These are phyloP conservation scores for Aptenodytes forsteri DNA, from an alignment of 2,113 vertebrate species.

Conservation along the genomic window DNA sequence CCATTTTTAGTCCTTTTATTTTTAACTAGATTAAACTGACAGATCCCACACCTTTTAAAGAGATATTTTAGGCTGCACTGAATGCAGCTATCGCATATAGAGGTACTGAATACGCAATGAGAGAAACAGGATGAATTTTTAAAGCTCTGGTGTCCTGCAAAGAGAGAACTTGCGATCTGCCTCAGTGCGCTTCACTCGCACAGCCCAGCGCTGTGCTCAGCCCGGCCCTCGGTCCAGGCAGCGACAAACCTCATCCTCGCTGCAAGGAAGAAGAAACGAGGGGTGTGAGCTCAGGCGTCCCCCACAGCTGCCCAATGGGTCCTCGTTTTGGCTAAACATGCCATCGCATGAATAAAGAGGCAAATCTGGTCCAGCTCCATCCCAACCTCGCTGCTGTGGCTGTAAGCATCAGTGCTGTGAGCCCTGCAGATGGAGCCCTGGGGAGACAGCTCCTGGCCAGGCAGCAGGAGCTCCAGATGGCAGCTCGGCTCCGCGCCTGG, in stretches of 20 bases:
- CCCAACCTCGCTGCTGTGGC: not conserved
- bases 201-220: not conserved
- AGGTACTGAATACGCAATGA: not conserved
- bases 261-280: not conserved
- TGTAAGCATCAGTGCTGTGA: fast-evolving
- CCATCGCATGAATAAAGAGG: not conserved
- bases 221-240: not conserved
- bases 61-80: not conserved
- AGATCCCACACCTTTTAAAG: not conserved
- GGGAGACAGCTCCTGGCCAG: not conserved
- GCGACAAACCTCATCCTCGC: fast-evolving
- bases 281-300: not conserved
- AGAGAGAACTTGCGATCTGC: not conserved
- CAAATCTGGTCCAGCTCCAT: not conserved
- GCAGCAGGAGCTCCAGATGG: not conserved
- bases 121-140: not conserved
- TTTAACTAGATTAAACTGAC: not conserved
- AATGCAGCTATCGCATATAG: not conserved
- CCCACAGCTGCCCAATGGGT: not conserved
- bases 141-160: not conserved
- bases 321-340: not conserved
- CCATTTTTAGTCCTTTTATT: conserved; percentile 2
- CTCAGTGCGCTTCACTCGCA: fast-evolving
- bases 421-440: not conserved
- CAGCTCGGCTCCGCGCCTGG: not conserved